Percentiles rank a stretch among this genome's conserved stretches.
These are phyloP conservation scores for Goniozus legneri DNA, from an alignment of 1,140 invertebrate species.

Conservation along the genomic window DNA sequence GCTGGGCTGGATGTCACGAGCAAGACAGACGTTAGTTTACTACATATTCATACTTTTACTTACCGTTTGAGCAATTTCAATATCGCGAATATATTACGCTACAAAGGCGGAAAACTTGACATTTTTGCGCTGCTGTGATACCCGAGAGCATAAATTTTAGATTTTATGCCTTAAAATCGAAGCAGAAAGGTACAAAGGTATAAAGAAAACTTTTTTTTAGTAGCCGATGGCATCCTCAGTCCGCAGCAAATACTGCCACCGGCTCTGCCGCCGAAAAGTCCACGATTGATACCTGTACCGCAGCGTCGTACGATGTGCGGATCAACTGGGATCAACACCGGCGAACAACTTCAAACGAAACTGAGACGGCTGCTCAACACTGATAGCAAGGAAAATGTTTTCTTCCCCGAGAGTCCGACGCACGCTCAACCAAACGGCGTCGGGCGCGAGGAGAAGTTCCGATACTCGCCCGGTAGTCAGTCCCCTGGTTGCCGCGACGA, in stretches of 20 bases:
- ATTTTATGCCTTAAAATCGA: too few species aligned
- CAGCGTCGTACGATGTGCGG: slow-evolving; percentile 48
- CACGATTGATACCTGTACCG: slow-evolving; percentile 50
- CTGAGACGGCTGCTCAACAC: slow-evolving; percentile 70
- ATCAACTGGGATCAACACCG: slow-evolving; percentile 39
- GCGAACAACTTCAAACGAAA: slow-evolving; percentile 75
- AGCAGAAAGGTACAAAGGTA: too few species aligned
- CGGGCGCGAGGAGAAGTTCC: slow-evolving; percentile 40
- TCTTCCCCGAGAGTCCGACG: slow-evolving; percentile 38
- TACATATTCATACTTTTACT: too few species aligned
- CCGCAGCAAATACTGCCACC: slow-evolving; percentile 57
- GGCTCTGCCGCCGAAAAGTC: slow-evolving; percentile 55
- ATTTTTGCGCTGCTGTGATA: too few species aligned
- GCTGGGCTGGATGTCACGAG: slow-evolving; percentile 48
- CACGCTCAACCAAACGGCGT: slow-evolving; percentile 25
- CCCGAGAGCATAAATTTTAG: too few species aligned
- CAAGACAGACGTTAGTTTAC: slow-evolving; percentile 47
- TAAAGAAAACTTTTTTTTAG: too few species aligned
- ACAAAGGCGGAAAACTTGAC: too few species aligned
- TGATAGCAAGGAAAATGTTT: slow-evolving; percentile 65
- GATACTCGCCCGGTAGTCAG: slow-evolving; percentile 43
- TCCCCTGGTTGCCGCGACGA: slow-evolving; percentile 43
- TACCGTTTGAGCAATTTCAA: too few species aligned
- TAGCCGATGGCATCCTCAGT: slow-evolving; percentile 59
- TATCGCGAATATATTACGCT: too few species aligned